Conservation (phyloP, 2,888 invertebrate genomes). For the Ceraclea dissimilis region DNA sequence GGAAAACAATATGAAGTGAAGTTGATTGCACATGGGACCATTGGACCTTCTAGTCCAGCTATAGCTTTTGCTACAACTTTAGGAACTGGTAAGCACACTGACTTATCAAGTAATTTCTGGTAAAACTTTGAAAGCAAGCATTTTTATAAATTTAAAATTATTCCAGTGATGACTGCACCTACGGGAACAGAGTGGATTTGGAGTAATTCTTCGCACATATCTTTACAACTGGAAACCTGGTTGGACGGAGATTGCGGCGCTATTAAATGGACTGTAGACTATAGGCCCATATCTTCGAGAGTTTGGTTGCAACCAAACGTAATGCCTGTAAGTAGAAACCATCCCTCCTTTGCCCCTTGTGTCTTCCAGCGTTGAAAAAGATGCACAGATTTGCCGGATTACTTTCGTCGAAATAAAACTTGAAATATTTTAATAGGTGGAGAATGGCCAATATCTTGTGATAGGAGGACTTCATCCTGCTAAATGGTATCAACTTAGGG, state of each 20-base stretch:
- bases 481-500: constrained; percentile 54
- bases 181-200: constrained; percentile 66
- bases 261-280: constrained; percentile 68
- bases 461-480: constrained; percentile 49
- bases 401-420: too few relatives aligned
- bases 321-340: constrained; percentile 9
- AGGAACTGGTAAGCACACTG: constrained; percentile 47
- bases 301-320: constrained; percentile 38
- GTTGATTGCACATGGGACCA: constrained; percentile 73
- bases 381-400: too few relatives aligned
- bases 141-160: background rate
- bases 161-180: constrained; percentile 55
- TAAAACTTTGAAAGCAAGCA: too few relatives aligned
- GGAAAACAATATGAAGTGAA: constrained; percentile 77
- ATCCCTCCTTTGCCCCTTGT: too few relatives aligned
- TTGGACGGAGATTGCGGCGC: constrained; percentile 77
- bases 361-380: too few relatives aligned
- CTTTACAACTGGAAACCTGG: constrained; percentile 75
- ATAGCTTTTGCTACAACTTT: constrained; percentile 54
- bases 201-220: constrained; percentile 72
- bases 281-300: constrained; percentile 45
- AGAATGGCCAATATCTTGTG: constrained; percentile 28
- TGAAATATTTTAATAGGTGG: constrained; percentile 4
- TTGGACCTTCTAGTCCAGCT: constrained; percentile 69
- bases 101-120: background rate